Evolutionary conservation across 2,113 vertebrate species (phyloP).

Genomic region (Boleophthalmus pectinirostris): DNA sequence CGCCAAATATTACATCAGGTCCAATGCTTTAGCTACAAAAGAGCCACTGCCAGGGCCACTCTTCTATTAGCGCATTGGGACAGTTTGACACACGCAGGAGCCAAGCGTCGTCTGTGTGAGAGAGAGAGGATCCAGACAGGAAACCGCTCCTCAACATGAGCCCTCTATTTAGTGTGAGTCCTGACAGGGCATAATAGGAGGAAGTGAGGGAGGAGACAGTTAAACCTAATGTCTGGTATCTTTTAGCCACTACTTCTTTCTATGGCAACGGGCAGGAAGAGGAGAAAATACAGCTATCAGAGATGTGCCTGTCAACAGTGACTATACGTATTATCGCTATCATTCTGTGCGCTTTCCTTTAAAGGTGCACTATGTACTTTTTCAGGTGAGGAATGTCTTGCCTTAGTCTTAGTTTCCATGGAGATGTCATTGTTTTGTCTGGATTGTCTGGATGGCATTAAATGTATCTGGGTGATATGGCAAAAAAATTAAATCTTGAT

Average conservation of each 20-base stretch:
- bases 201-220: neutral
- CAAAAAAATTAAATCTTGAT: too few relatives aligned
- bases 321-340: too few relatives aligned
- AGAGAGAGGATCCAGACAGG: slow-evolving; percentile 3
- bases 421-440: too few relatives aligned
- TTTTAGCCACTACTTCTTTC: neutral
- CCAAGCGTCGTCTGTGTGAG: neutral
- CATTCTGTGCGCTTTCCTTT: too few relatives aligned
- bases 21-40: slow-evolving; percentile 37
- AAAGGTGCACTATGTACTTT: too few relatives aligned
- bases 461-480: too few relatives aligned
- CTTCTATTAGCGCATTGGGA: slow-evolving; percentile 17
- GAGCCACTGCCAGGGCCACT: slow-evolving; percentile 13
- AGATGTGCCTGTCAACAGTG: too few relatives aligned
- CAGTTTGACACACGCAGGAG: slow-evolving; percentile 8
- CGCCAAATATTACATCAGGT: slow-evolving; percentile 44
- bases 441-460: too few relatives aligned
- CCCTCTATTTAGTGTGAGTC: neutral
- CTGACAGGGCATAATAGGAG: neutral
- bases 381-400: too few relatives aligned
- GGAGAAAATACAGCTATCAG: neutral
- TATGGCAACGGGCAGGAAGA: neutral
- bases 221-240: neutral
- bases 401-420: too few relatives aligned
- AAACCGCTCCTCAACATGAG: slow-evolving; percentile 3